Base-by-base conservation (phyloP, 2,888 invertebrate genomes). In the Litoditis marina region DNA sequence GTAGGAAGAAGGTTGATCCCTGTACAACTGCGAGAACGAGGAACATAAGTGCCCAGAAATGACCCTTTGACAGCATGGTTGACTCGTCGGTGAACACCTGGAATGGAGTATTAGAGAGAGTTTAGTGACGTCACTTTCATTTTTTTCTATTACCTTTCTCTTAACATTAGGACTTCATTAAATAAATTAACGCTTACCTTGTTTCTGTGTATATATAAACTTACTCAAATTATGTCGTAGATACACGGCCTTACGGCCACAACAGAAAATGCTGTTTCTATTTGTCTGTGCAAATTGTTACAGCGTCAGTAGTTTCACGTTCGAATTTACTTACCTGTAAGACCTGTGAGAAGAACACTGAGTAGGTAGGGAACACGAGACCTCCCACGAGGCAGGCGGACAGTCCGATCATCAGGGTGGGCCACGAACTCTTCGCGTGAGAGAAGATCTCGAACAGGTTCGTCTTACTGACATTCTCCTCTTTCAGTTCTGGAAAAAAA, bases 41-140 rank as follows among this genome's bases (percentile, higher is more conserved):
- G 63, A 78, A 78, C 75, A 78, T 74, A 69, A 84, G 76, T 32
- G 86, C 83, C 86, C 86, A 87, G 63, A 84, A 78, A 3, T 85
- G 79, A 47, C 84, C 83, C 42, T 83, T 63, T 22, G 71, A 63
- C 6, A 84, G 68, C 51, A 79, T 59, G n/a, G n/a, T n/a, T n/a
- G n/a, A n/a, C 13, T 83, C 82, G 3, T 84, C 82, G 4, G 75
- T 60, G 68, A 77, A 77, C 28, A 73, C 62, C 68, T 73, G 53
- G 36, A 68, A 65, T 28, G n/a, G n/a, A n/a, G n/a, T n/a, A n/a
- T n/a, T n/a, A n/a, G n/a, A n/a, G n/a, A n/a, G n/a, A n/a, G n/a
- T n/a, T n/a, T n/a, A n/a, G n/a, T n/a, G n/a, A n/a, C n/a, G n/a
- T n/a, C n/a, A n/a, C n/a, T n/a, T n/a, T n/a, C n/a, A n/a, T n/a